These are phyloP conservation scores for Chitala chitala DNA, from an alignment of 2,113 vertebrate species.

Conservation along the genomic window DNA sequence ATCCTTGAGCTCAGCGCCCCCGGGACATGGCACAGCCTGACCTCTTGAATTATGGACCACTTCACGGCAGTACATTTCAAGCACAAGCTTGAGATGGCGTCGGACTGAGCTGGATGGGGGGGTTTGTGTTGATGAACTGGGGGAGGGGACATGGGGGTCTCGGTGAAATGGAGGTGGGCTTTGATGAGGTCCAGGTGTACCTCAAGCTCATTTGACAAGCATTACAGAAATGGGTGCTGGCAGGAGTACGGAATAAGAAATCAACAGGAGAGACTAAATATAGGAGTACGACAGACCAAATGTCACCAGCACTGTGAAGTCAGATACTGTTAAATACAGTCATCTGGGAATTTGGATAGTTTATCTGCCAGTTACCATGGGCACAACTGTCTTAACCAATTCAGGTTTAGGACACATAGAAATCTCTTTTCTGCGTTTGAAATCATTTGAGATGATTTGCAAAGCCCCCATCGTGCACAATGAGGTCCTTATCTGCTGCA, in stretches of 20 bases:
- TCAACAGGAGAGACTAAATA: neutral
- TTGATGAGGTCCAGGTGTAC: neutral
- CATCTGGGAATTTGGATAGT: neutral
- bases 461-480: neutral
- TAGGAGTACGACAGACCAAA: neutral
- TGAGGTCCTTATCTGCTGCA: neutral
- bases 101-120: neutral
- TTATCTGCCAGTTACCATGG: neutral
- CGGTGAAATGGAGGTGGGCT: neutral
- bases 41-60: constrained; percentile 29
- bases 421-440: neutral
- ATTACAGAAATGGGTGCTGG: neutral
- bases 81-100: neutral
- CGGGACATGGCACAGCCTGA: constrained; percentile 4
- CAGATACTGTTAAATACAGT: neutral
- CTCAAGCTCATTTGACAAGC: neutral
- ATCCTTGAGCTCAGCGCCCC: constrained; percentile 30
- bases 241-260: neutral
- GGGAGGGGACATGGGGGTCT: neutral
- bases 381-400: neutral
- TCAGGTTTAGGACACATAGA: neutral
- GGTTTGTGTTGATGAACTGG: neutral
- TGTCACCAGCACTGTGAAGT: neutral
- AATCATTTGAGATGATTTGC: neutral
- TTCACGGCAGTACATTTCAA: constrained; percentile 7